Conservation (phyloP, 2,113 vertebrate genomes). For the Clinocottus analis region DNA sequence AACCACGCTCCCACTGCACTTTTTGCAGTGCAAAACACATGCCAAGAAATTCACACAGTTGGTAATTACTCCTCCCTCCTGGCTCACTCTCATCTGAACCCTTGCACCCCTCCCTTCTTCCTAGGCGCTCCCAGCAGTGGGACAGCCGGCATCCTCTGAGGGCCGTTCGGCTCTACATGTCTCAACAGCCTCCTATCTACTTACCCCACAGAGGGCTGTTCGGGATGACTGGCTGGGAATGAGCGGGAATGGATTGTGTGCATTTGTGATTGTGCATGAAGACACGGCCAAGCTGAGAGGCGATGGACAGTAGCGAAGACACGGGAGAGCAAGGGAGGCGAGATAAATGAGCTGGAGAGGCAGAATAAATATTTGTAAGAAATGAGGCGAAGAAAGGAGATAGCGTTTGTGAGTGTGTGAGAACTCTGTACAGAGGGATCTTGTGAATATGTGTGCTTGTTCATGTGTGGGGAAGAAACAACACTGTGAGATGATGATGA, state of each 20-base stretch:
- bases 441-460: slow-evolving; percentile 9
- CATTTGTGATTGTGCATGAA: slow-evolving; percentile 66
- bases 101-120: slow-evolving; percentile 2
- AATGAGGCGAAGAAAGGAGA: slow-evolving; percentile 35
- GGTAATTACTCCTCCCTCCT: slow-evolving; percentile 35
- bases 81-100: slow-evolving; percentile 20
- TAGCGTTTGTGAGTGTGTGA: neutral
- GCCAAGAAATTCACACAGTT: slow-evolving; percentile 37
- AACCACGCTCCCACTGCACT: neutral
- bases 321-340: slow-evolving; percentile 36
- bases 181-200: slow-evolving; percentile 56
- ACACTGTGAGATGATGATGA: slow-evolving; percentile 3
- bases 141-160: slow-evolving; percentile 48
- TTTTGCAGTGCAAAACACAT: slow-evolving; percentile 18
- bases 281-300: slow-evolving; percentile 43
- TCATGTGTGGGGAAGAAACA: slow-evolving; percentile 19
- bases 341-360: slow-evolving; percentile 67
- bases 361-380: slow-evolving; percentile 54
- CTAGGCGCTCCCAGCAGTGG: slow-evolving; percentile 41
- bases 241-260: slow-evolving; percentile 56
- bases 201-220: slow-evolving; percentile 61
- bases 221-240: slow-evolving; percentile 63
- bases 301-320: slow-evolving; percentile 25
- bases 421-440: slow-evolving; percentile 33
- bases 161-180: slow-evolving; percentile 52